Evolutionary conservation across 2,797 vertebrate species (phyloP), one percentile per base, ranked within the genome.

Genomic region (Sebastes oblongus): DNA sequence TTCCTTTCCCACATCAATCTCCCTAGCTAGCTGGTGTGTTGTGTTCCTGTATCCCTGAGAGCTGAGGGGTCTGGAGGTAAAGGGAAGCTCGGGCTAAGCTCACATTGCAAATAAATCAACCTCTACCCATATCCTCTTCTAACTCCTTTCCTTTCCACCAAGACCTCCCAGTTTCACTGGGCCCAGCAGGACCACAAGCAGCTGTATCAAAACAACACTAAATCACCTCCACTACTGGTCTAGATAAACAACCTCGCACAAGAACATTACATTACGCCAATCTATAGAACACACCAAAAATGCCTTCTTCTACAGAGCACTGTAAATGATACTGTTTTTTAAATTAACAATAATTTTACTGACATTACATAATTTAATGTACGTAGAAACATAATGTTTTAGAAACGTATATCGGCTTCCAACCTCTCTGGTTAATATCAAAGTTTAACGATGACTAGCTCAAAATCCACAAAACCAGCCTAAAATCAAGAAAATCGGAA

Each of bases 81-180:
- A 87, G 30, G 27, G 77, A 89, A 90, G 79, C 82, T 91, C 78
- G 82, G 85, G 87, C 81, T 88, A 84, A 88, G 75, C 75, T 78
- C 62, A 77, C 66, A 68, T 74, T 79, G 75, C 76, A 91, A 74
- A 92, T 91, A 88, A 90, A 90, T 92, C 92, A 88, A 75, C 71
- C 36, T 72, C 46, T 24, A 36, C 18, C 50, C 72, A 84, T 77
- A 90, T 87, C 82, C 83, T 84, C 82, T 68, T 77, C 72, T 42
- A 69, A 85, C 77, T 84, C 84, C 13, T 85, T 83, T 66, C 66
- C 71, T 85, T 81, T 79, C 61, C 74, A 83, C 75, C 61, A 55
- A 77, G 87, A 92, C 88, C 91, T 91, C 92, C 90, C 82, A 64
- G 78, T 52, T 78, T 86, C 68, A 73, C 73, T 29, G 11, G 72